Evolutionary conservation across 2,888 invertebrate species (phyloP).

Genomic region (Phortica okadai): DNA sequence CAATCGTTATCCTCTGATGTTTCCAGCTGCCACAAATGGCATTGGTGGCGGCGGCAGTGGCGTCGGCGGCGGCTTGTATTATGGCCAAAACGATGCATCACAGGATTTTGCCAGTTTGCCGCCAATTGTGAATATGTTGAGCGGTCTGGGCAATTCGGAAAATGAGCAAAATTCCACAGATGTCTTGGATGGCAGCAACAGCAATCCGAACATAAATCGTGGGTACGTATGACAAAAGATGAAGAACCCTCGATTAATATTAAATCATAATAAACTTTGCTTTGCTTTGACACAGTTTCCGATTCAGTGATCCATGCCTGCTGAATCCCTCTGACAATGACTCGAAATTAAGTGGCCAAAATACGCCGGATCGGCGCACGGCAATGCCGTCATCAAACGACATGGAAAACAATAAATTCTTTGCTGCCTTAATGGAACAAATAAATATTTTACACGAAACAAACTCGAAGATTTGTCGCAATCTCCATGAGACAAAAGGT

Average conservation of each 20-base stretch:
- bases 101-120: conserved; percentile 83
- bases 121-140: conserved; percentile 80
- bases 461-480: conserved; percentile 85
- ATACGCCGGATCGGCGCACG: conserved; percentile 70
- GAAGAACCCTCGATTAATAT: neutral
- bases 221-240: conserved; percentile 57
- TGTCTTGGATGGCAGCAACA: conserved; percentile 73
- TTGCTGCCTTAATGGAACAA: conserved; percentile 82
- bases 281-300: conserved; percentile 62
- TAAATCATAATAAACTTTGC: neutral
- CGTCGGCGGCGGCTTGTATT: conserved; percentile 55
- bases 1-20: conserved; percentile 72
- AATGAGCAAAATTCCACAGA: conserved; percentile 74
- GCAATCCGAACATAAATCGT: conserved; percentile 73
- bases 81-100: conserved; percentile 66
- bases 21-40: conserved; percentile 51
- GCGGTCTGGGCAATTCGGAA: conserved; percentile 61
- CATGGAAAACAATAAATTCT: conserved; percentile 74
- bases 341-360: conserved; percentile 74
- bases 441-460: conserved; percentile 83
- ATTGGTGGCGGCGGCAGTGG: conserved; percentile 45
- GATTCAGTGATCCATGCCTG: conserved; percentile 76
- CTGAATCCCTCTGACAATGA: conserved; percentile 76
- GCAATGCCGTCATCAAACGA: conserved; percentile 59
- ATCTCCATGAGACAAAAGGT: conserved; percentile 85